Percentiles rank a stretch among this genome's conserved stretches.
Conservation (phyloP, 2,888 invertebrate genomes). For the Choreutis nemorana region DNA sequence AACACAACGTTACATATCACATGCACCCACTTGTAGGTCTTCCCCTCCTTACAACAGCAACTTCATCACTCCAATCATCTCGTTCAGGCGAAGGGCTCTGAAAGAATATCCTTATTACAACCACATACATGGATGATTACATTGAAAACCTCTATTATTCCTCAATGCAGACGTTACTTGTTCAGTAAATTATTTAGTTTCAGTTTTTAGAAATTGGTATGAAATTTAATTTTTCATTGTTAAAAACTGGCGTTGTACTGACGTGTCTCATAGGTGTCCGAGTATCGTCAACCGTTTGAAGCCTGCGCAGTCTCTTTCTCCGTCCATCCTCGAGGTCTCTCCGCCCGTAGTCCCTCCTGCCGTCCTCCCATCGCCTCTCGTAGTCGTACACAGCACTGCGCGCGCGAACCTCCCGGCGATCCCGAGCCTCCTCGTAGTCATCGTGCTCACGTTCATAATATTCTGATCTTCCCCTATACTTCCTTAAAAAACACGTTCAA, state of each 20-base stretch:
- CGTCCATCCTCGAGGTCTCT: conserved; percentile 16
- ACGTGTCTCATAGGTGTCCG: conserved; percentile 22
- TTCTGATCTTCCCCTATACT: conserved; percentile 40
- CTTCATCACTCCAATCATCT: conserved; percentile 53
- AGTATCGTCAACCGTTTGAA: conserved; percentile 40
- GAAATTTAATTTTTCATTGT: no score
- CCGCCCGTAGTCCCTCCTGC: conserved; percentile 12
- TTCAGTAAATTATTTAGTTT: no score
- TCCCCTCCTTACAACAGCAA: conserved; percentile 22
- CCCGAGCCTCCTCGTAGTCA: conserved; percentile 20
- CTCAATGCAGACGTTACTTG: no score
- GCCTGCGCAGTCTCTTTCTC: conserved; percentile 27
- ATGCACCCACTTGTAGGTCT: conserved; percentile 25
- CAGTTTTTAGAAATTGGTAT: no score
- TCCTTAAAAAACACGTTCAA: conserved; percentile 13
- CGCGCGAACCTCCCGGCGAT: conserved; percentile 36
- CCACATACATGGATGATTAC: no score
- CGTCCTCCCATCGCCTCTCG: conserved; percentile 28
- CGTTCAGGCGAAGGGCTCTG: conserved; percentile 47
- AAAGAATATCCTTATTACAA: no score
- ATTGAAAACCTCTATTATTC: no score
- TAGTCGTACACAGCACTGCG: conserved; percentile 39
- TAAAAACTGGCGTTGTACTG: conserved; percentile 6
- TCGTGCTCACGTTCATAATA: conserved; percentile 35
- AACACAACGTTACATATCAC: background rate